Evolutionary conservation across 2,113 vertebrate species (phyloP), one percentile per base, ranked within the genome.

Genomic region (Anolis sagrei): DNA sequence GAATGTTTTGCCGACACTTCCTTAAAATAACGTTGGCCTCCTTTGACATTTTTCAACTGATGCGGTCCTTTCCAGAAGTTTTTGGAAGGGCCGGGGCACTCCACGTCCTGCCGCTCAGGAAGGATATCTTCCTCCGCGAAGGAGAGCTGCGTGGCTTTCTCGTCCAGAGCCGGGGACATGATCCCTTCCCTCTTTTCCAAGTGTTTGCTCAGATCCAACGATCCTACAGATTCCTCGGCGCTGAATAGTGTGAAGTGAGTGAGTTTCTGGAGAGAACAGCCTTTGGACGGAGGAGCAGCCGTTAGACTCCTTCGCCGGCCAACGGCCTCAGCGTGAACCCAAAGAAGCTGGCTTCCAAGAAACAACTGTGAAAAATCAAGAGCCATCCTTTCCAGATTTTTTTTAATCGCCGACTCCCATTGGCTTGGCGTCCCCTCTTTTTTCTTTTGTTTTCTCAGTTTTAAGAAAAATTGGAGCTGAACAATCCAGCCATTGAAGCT

Each of bases 321-420:
- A 93, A 85, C 0, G 90, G 90, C 93, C 94, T 93, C 89, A 78
- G 85, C 0, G 0, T 93, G 93, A 95, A 93, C 93, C 89, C 90
- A 51, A 76, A 88, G 39, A 92, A 92, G 81, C 74, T 64, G 70
- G 90, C 85, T 92, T 92, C 69, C 49, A 88, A 93, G 85, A 21
- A 84, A 66, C 69, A 61, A 93, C 91, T 79, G 86, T 89, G 91
- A 92, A 93, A 86, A 92, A 92, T 88, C 93, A 87, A 64, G 23
- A 49, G 27, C 0, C 27, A 88, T 70, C 74, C 21, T 90, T 91
- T 87, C 89, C 88, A 44, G 87, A 90, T 83, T 86, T 89, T 44
- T 83, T 86, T 89, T 83, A 86, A n/a, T n/a, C 89, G 69, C 89
- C 0, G 48, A 72, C 39, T 62, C 70, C 49, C 80, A 86, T 79